Evolutionary conservation across 1,140 invertebrate genomes (phyloP), one percentile per base, ranked within the genome.

Genomic region (Macrobrachium nipponense): DNA sequence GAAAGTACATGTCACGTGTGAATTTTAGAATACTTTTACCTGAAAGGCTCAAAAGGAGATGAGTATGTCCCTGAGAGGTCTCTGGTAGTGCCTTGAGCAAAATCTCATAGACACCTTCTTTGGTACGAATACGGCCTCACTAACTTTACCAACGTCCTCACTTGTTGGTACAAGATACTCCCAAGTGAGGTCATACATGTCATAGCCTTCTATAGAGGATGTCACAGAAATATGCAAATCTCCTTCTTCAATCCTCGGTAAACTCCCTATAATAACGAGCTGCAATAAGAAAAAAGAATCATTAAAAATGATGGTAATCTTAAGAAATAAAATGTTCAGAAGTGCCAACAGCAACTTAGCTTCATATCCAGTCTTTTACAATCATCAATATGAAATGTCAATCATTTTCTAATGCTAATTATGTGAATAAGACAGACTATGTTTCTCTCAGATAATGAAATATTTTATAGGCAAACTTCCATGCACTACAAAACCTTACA

Each of bases 41-140:
- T 79, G 59, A 86, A 86, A 23, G 84, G 84, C 44, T 80, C 76
- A 64, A 64, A 73, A 11, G 84, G 84, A 73, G 84, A 80, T 23
- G 68, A 64, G 18, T 75, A 86, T 20, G 84, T 72, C 8, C 77
- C 84, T 11, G n/a, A 23, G 23, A 86, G 70, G 62, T 86, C 68
- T 66, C 78, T 86, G 59, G 68, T 80, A 5, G 84, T 86, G 17
- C 84, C 84, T 7, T 59, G 44, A 5, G 58, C 68, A 5, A 59
- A 44, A 86, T 51, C 14, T 86, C 77, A 78, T 73, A 86, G 7
- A 70, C 58, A 66, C 78, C 78, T 12, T 60, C 11, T 0, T 66
- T n/a, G 17, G 84, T 86, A 43, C 43, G 72, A 5, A 86, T 23
- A 43, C 68, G 5, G 36, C 77, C n/a, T n/a, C 68, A 43, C 58